Evolutionary conservation across 2,888 invertebrate species (phyloP), one percentile per base, ranked within the genome.

Genomic region (Aphodius granarius): DNA sequence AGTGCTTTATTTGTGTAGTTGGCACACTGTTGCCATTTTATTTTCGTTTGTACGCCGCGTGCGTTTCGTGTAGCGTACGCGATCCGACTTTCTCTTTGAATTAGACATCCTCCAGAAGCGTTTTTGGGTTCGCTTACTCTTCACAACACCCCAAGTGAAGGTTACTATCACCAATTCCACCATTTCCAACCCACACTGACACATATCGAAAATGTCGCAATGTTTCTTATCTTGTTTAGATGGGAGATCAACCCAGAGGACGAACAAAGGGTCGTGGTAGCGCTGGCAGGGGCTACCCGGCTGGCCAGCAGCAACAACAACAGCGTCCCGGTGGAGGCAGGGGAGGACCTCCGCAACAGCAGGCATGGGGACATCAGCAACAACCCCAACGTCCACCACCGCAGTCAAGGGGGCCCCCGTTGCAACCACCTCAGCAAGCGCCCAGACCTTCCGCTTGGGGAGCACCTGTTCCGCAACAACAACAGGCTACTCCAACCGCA

Each of bases 321-420:
- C 72, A 66, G 13, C 80, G 81, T 0, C 76, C 82, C 0, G 82
- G 82, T 5, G 74, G 82, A 70, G 82, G 79, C 4, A 79, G 80
- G n/a, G 81, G 81, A 0, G 77, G 80, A 0, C 78, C 77, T 16
- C 72, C 78, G 18, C 68, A 20, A 21, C 68, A 20, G 20, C 65
- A 65, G 63, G 72, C 77, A 64, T 75, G 75, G 6, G 77, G 75
- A 19, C 70, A 72, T 66, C 64, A 64, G 65, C 62, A 71, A 43
- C 43, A 71, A n/a, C 62, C 19, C 1, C 43, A 18, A 0, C 43
- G 17, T 0, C 73, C 74, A 3, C 72, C 76, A 2, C 13, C 66
- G n/a, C 62, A 73, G 16, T 75, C 76, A 3, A 75, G 77, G 79
- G 78, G 78, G 71, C 76, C 75, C 70, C 81, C 43, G 79, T 80